These are phyloP conservation scores for Nothocercus julius DNA, from an alignment of 2,113 vertebrate genomes.

Conservation along the genomic window DNA sequence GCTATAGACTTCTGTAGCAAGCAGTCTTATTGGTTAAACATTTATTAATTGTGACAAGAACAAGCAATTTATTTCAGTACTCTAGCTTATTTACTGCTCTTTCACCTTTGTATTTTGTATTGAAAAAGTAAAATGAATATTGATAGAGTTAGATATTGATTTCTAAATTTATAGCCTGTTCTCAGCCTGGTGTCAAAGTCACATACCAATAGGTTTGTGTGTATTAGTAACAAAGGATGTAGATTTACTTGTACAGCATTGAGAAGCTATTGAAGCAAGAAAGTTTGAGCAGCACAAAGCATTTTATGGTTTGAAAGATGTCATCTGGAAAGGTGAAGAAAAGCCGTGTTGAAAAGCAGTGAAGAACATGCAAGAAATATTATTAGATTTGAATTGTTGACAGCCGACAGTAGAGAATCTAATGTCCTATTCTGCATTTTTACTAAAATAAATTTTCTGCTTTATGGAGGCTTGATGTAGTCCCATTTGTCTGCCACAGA, in stretches of 20 bases:
- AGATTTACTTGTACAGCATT: conserved; percentile 69
- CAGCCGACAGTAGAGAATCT: background rate
- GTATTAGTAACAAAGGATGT: conserved; percentile 67
- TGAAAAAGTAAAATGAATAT: conserved; percentile 87
- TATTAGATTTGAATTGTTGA: background rate
- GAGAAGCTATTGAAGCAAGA: conserved; percentile 68
- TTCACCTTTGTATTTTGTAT: conserved; percentile 84
- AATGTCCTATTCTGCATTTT: background rate
- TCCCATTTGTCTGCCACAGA: background rate
- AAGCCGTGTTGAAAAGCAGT: conserved; percentile 24
- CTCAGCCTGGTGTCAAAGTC: conserved; percentile 80
- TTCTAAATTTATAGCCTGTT: conserved; percentile 81
- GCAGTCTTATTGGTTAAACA: conserved; percentile 73
- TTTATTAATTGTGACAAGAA: conserved; percentile 87
- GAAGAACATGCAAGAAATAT: conserved; percentile 43
- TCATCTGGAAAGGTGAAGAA: conserved; percentile 71
- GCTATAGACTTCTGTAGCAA: conserved; percentile 54
- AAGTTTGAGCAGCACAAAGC: conserved; percentile 59
- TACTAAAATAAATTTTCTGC: background rate
- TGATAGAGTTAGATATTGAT: conserved; percentile 85
- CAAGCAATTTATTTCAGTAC: conserved; percentile 82
- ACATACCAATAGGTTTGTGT: conserved; percentile 68
- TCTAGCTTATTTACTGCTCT: conserved; percentile 83
- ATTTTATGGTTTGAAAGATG: conserved; percentile 73
- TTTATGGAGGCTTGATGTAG: background rate